Evolutionary conservation across 53 echinoderm and acorn worm species (phyloP), one percentile per base, ranked within the genome.

Genomic region (Arbacia lixula): DNA sequence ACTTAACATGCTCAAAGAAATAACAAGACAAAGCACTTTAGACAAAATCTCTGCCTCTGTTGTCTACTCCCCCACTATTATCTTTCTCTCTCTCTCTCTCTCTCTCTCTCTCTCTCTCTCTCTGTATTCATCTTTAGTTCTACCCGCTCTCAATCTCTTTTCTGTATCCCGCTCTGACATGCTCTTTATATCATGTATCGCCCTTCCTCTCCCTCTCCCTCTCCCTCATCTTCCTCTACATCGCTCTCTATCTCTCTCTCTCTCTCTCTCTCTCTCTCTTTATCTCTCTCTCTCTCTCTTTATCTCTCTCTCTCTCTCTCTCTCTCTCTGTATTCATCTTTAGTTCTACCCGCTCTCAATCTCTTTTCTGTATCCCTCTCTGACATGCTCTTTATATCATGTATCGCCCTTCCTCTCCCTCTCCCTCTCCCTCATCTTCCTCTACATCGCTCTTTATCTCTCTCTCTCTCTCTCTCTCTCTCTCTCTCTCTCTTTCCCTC

Each of bases 391-490:
- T 46, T 14, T 14, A 8, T 14, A 8, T 46, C 14, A 8, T 46
- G 9, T 46, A 8, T 46, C 8, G 8, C 22, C n/a, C 58, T 20
- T 57, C 58, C 14, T 14, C 14, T 10, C 49, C 49, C 14, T 14
- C 14, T 46, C 49, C 49, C 49, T 14, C 49, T 46, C 49, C 49
- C 14, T 14, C 14, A 8, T 46, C 49, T 46, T 14, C 8, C 14
- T 57, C 22, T 21, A 10, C n/a, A 10, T 57, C 58, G 5, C 58
- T 57, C 58, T 20, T 21, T 20, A 10, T 57, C 58, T 57, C 22
- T 20, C 58, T 57, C 58, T 57, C 58, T 57, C 58, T 57, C 14
- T 21, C 58, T 46, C 58, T 57, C 58, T 20, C 22, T 57, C 22
- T 20, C 58, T 57, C 22, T 20, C 58, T 46, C 49, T 46, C 49